Conservation (phyloP, 2,888 invertebrate species). For the Pasiphila rectangulata region DNA sequence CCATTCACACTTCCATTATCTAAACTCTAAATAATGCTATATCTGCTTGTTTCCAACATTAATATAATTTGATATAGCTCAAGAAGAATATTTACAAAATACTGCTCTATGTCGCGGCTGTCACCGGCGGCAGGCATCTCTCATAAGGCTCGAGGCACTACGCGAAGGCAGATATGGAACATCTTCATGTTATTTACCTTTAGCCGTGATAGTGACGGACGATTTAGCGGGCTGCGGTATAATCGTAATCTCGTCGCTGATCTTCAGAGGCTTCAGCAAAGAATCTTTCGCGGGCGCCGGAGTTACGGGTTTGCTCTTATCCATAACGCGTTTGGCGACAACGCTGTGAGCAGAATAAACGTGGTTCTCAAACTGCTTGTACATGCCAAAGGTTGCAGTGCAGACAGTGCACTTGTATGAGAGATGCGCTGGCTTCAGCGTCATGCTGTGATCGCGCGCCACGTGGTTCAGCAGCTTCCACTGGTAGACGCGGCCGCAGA, state of each 20-base stretch:
- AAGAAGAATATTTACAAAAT: constrained; percentile 71
- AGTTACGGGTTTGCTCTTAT: constrained; percentile 76
- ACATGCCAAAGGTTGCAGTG: constrained; percentile 97
- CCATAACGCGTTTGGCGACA: constrained; percentile 92
- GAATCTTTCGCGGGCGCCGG: constrained; percentile 78
- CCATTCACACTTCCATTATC: constrained; percentile 57
- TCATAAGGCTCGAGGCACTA: constrained; percentile 43
- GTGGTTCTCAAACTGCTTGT: constrained; percentile 96
- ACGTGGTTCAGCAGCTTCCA: constrained; percentile 96
- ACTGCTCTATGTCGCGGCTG: constrained; percentile 62
- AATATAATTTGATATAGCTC: constrained; percentile 59
- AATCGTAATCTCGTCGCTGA: constrained; percentile 95
- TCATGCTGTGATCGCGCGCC: constrained; percentile 95
- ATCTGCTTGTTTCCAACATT: constrained; percentile 53
- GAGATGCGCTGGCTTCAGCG: constrained; percentile 94
- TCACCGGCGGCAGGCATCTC: constrained; percentile 27
- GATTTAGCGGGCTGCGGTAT: constrained; percentile 91
- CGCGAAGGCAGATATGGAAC: constrained; percentile 35
- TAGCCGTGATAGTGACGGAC: constrained; percentile 68
- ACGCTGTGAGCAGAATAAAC: constrained; percentile 97
- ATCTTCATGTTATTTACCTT: constrained; percentile 70
- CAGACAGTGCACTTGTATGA: constrained; percentile 98
- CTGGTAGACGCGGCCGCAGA: constrained; percentile 91
- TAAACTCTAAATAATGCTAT: constrained; percentile 55
- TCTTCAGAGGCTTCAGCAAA: constrained; percentile 90